Percentiles rank a stretch among this genome's conserved stretches.
Evolutionary conservation across 2,113 vertebrate genomes (phyloP).

Genomic region (Camelus dromedarius): DNA sequence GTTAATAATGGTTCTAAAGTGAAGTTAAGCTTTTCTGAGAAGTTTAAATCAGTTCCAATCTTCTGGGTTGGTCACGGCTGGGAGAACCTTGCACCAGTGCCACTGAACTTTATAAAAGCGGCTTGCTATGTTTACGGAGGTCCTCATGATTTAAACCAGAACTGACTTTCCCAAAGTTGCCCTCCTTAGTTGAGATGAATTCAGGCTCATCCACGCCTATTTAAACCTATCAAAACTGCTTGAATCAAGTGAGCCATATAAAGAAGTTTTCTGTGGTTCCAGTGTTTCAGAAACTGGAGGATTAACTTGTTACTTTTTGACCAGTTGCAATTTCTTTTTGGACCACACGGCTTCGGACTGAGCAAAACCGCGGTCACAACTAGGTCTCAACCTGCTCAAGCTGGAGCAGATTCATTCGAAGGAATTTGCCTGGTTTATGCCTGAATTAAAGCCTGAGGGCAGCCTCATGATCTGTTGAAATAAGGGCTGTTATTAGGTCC

Average conservation of each 20-base stretch:
- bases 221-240: conserved; percentile 23
- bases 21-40: not conserved
- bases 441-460: not conserved
- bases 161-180: not conserved
- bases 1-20: not conserved
- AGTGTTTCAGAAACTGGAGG: conserved; percentile 14
- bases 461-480: conserved; percentile 26
- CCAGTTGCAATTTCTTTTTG: not conserved
- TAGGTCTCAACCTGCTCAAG: not conserved
- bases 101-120: not conserved
- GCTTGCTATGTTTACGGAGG: not conserved
- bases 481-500: not conserved
- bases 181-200: conserved; percentile 46
- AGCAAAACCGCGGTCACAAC: not conserved
- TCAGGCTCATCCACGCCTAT: not conserved
- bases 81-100: not conserved
- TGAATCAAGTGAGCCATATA: not conserved
- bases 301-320: not conserved
- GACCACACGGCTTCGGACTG: not conserved
- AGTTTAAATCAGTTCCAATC: not conserved
- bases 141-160: conserved; percentile 34
- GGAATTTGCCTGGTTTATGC: not conserved
- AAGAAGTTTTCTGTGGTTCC: not conserved
- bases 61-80: not conserved
- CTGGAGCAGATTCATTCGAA: not conserved